Evolutionary conservation across 2,113 vertebrate genomes (phyloP).

Genomic region (Stomatorhinus ivindoensis): DNA sequence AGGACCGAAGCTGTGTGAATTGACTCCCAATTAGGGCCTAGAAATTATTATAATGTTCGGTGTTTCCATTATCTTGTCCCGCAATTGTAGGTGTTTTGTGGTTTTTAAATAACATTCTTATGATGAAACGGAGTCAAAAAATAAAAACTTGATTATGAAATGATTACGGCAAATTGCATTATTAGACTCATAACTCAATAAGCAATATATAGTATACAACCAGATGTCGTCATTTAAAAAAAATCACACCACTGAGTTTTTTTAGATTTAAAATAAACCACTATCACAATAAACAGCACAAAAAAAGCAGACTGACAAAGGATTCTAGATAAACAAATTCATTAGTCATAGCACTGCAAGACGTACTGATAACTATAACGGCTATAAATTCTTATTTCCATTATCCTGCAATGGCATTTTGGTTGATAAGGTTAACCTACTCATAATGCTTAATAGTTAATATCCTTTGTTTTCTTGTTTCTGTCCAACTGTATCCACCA

Average conservation of each 20-base stretch:
- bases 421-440: not conserved
- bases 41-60: not conserved
- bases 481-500: not conserved
- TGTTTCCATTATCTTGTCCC: not conserved
- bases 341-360: not conserved
- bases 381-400: not conserved
- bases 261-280: not conserved
- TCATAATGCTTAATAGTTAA: not conserved
- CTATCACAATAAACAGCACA: not conserved
- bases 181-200: not conserved
- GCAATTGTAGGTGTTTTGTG: not conserved
- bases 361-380: not conserved
- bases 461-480: not conserved
- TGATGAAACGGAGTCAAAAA: not conserved
- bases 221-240: not conserved
- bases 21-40: not conserved
- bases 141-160: not conserved
- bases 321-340: not conserved
- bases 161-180: not conserved
- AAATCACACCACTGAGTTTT: not conserved
- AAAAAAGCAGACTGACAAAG: not conserved
- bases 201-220: not conserved
- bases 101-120: not conserved
- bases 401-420: not conserved
- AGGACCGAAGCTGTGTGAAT: not conserved